Base-by-base conservation (phyloP, 92 coral and sea anemone species). In the Actinernus sp. region DNA sequence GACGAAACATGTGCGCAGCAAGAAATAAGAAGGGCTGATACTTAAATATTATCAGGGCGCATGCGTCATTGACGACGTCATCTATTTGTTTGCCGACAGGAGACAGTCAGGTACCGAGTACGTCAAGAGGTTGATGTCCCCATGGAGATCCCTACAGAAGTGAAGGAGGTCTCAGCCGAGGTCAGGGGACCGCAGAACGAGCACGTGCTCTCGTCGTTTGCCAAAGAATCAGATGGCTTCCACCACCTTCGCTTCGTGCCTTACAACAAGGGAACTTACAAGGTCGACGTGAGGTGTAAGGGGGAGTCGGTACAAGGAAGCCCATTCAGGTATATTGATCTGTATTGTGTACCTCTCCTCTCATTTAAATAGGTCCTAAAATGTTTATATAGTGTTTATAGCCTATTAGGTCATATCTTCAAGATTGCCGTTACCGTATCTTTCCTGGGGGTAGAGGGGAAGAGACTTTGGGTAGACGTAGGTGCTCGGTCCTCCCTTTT, bases 111-210 rank as follows among this genome's bases (percentile, higher is more conserved):
- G 25, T 89, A 85, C 55, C 88, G 76, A 48, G 84, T 84, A 37
- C 81, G 84, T 7, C 83, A 75, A 38, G 88, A 87, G 39, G 81
- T 89, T 12, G 96, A 89, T 49, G 88, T 84, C 3, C 96, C 96
- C 30, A 89, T 89, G 96, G 92, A 89, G 77, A 85, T 89, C 53
- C 96, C 96, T 11, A 9, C 11, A 0, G 84, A 86, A 37, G 96
- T 85, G 21, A 90, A 56, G 16, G 92, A 89, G 26, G 88, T 89
- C 45, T 65, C 92, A 3, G 96, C 96, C 1, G 71, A 32, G 26
- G 92, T 89, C 22, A 72, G 65, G 21, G 96, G 84, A 57, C 96
- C 96, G 46, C 85, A 79, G 73, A 81, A 80, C 7, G 82, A 82
- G 55, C 62, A 40, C 36, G 88, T 73, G 27, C 68, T 73, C 19